Conservation (phyloP, 2,888 invertebrate genomes). For the Sinopyrophorus schimmeli region DNA sequence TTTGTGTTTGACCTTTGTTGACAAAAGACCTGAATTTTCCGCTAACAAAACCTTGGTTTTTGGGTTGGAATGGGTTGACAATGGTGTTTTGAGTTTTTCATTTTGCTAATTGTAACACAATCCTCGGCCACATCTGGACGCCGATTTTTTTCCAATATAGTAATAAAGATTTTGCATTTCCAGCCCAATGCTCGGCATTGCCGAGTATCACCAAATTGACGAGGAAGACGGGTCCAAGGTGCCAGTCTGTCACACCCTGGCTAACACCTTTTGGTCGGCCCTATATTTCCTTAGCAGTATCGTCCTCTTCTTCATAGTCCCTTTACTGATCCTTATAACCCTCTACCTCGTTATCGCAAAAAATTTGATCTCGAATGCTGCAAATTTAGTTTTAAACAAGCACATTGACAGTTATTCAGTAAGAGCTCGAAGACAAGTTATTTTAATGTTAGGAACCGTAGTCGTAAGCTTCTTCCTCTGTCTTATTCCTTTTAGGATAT, state of each 20-base stretch:
- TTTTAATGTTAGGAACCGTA: slow-evolving; percentile 84
- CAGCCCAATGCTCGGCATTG: slow-evolving; percentile 79
- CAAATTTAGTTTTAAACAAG: slow-evolving; percentile 71
- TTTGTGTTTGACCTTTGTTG: slow-evolving; percentile 26
- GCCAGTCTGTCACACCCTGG: slow-evolving; percentile 79
- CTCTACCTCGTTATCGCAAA: slow-evolving; percentile 84
- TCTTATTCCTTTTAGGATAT: slow-evolving; percentile 81
- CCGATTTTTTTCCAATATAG: slow-evolving; percentile 7
- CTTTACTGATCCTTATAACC: slow-evolving; percentile 75
- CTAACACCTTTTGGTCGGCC: slow-evolving; percentile 74
- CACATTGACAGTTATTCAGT: slow-evolving; percentile 71
- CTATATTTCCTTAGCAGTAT: slow-evolving; percentile 80
- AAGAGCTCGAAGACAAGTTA: slow-evolving; percentile 79
- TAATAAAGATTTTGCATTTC: slow-evolving; percentile 55
- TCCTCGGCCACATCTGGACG: not conserved
- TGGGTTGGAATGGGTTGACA: slow-evolving; percentile 43
- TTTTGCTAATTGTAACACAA: slow-evolving; percentile 16
- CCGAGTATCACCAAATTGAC: slow-evolving; percentile 70
- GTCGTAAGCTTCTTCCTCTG: slow-evolving; percentile 88
- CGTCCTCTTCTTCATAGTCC: slow-evolving; percentile 78
- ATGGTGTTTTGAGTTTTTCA: slow-evolving; percentile 21
- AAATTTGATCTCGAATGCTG: slow-evolving; percentile 73
- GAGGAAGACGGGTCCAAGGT: slow-evolving; percentile 72
- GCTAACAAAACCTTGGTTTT: slow-evolving; percentile 31
- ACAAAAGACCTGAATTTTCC: slow-evolving; percentile 15